Percentiles rank a stretch among this genome's conserved stretches.
phyloP scores from a whole-genome alignment of 2,888 invertebrate genomes.

The Boloria euphrosyne region DNA sequence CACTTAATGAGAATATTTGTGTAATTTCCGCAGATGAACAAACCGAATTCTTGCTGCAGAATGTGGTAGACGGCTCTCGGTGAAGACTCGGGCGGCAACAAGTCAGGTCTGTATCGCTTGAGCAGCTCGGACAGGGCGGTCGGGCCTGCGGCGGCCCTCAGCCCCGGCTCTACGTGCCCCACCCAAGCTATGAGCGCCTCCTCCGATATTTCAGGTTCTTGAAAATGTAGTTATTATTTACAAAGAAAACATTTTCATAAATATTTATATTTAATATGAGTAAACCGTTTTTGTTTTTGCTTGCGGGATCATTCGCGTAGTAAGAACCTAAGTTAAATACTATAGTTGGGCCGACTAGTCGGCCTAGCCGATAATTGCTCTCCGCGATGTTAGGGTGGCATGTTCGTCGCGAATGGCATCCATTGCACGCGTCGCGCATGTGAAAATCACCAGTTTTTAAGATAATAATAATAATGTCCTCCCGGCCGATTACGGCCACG shows the following conservation, averaged over 20 bases:
- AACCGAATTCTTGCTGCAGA: conserved; percentile 91
- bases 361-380: no score
- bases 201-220: conserved; percentile 87
- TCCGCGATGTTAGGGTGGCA: no score
- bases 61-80: conserved; percentile 93
- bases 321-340: no score
- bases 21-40: no score
- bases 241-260: neutral
- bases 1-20: conserved; percentile 37
- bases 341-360: no score
- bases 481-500: no score
- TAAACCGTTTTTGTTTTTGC: no score
- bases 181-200: conserved; percentile 91
- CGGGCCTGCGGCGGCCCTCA: conserved; percentile 58
- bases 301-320: no score
- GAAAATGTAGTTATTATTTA: conserved; percentile 27
- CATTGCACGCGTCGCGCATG: no score
- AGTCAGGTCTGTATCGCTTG: conserved; percentile 94
- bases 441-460: no score
- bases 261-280: neutral
- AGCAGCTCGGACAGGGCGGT: conserved; percentile 88
- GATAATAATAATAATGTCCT: no score
- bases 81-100: conserved; percentile 89
- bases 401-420: no score
- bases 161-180: conserved; percentile 64